A percentile compares a stretch with the other conserved stretches of the same genome.
phyloP scores from a whole-genome alignment of 2,888 invertebrate species.

The Hydriomena furcata region DNA sequence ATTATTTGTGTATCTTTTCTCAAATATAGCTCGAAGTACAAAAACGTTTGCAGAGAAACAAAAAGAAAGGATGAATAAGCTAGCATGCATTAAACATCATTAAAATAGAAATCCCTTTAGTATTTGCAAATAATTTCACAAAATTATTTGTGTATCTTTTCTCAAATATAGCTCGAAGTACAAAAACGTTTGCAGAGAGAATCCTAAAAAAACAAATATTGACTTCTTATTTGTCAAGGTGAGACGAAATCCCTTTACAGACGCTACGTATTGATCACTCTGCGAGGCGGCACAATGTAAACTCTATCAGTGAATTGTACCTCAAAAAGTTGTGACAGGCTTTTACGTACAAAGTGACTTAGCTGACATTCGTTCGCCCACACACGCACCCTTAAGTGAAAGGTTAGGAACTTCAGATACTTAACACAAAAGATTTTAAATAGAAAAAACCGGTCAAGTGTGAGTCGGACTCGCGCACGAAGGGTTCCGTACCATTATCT shows the following conservation, averaged over 20 bases:
- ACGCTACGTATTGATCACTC: conserved; percentile 8
- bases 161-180: too few species aligned
- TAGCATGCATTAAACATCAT: too few species aligned
- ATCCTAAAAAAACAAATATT: not conserved
- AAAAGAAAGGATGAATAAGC: too few species aligned
- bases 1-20: too few species aligned
- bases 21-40: too few species aligned
- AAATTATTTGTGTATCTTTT: too few species aligned
- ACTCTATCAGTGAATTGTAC: conserved; percentile 18
- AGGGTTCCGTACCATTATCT: too few species aligned
- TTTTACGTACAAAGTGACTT: conserved; percentile 29
- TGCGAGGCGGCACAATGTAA: conserved; percentile 12
- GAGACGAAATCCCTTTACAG: not conserved
- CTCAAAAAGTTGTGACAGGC: conserved; percentile 31
- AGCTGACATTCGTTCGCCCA: conserved; percentile 24
- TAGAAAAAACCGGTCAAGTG: not conserved
- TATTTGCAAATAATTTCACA: too few species aligned
- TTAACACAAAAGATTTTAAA: conserved; percentile 9
- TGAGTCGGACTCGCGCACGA: too few species aligned
- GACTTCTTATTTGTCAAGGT: not conserved
- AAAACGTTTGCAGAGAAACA: too few species aligned
- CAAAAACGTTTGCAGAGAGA: too few species aligned
- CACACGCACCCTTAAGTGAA: conserved; percentile 17
- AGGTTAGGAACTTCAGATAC: conserved; percentile 15
- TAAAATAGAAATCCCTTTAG: too few species aligned